Conservation (phyloP, 92 coral and sea anemone species). For the Plumapathes pennacea region DNA sequence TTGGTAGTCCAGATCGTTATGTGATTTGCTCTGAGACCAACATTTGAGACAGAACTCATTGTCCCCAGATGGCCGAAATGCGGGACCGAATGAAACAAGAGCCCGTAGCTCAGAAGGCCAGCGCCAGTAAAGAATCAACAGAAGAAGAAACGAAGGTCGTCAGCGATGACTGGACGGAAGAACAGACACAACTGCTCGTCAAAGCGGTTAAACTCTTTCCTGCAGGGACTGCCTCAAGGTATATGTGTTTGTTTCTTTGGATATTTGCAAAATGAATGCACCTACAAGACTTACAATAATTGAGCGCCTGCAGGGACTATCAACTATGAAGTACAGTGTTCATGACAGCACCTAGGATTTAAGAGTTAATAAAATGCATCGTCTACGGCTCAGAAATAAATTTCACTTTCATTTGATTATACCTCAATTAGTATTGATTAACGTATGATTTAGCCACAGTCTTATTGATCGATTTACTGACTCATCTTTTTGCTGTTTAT, state of each 20-base stretch:
- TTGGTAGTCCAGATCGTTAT: too few species aligned
- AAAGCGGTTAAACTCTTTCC: conserved; percentile 97
- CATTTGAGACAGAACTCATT: too few species aligned
- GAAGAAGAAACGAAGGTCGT: conserved; percentile 42
- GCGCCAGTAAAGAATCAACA: conserved; percentile 40
- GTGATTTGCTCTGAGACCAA: too few species aligned
- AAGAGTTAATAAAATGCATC: too few species aligned
- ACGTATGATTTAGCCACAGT: too few species aligned
- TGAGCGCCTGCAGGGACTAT: too few species aligned
- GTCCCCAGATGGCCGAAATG: conserved; percentile 72
- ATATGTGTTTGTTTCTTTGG: neutral
- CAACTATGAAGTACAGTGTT: too few species aligned
- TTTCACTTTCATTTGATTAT: too few species aligned
- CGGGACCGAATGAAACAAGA: conserved; percentile 68
- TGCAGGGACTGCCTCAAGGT: conserved; percentile 97
- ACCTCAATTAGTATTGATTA: neutral
- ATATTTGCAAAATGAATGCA: neutral
- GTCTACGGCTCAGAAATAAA: too few species aligned
- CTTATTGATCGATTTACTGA: too few species aligned
- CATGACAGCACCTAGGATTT: too few species aligned
- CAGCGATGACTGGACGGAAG: conserved; percentile 82
- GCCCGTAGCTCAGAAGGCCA: conserved; percentile 25
- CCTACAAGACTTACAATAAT: too few species aligned
- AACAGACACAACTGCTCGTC: conserved; percentile 81
- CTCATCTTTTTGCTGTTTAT: neutral